Evolutionary conservation across 2,113 vertebrate species (phyloP), one percentile per base, ranked within the genome.

Genomic region (Papio anubis): DNA sequence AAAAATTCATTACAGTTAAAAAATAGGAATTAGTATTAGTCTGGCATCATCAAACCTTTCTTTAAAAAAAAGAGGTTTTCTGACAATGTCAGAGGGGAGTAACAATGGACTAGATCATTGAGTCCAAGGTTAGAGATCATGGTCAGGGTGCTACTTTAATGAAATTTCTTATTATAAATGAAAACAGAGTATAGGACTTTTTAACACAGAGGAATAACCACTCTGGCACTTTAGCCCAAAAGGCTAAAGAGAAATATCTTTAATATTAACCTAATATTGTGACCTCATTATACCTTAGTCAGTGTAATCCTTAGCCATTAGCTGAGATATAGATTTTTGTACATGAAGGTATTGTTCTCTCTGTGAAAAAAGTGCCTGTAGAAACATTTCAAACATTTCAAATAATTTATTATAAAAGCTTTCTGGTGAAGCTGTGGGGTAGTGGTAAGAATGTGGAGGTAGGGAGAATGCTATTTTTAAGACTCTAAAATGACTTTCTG

Each of bases 291-390:
- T 96, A 95, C 92, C 92, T 97, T 97, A 88, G 87, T 94, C 86
- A 86, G 90, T 93, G 66, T 98, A 97, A 95, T 98, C 96, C 91
- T 96, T 90, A 89, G 89, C 87, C 84, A 95, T 97, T 97, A 90
- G 94, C 95, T 98, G 97, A 98, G 96, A 98, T 98, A 98, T 93
- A 98, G 98, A 97, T 98, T 97, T 98, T 98, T 98, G 75, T 98
- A 93, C 52, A 13, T 8, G 57, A 98, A 89, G 78, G 16, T 89
- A 96, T 87, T 92, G 50, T 94, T 96, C 96, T 97, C 96, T 95
- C 88, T 95, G 40, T 97, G 97, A 98, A 98, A 98, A 84, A 97
- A 95, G 59, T 94, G 78, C 83, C 95, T 98, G 97, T 97, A 98
- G 89, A 97, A 98, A 97, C 55, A 93, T 98, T 98, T 97, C 96